Base-by-base conservation (phyloP, 2,797 vertebrate genomes). In the Sebastes minor region DNA sequence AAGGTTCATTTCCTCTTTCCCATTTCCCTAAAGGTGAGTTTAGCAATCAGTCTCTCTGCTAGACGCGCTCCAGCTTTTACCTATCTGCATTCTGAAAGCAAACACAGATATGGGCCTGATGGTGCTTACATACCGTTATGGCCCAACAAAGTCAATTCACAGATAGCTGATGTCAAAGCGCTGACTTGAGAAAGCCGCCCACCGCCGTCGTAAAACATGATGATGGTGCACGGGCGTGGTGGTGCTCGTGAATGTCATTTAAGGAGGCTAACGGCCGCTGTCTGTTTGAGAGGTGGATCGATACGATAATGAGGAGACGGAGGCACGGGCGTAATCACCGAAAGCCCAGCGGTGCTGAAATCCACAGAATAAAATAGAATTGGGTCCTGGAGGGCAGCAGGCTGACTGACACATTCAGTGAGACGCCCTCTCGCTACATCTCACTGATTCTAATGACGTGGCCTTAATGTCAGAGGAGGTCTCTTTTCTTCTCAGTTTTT, bases 281-380 rank as follows among this genome's bases (percentile, higher is more conserved):
- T 87, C 91, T 85, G 74, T 80, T 74, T 81, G 85, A 88, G 74
- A 88, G 75, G 78, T 55, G n/a, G 86, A 93, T 94, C 92, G 52
- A 95, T 94, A 67, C 35, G 2, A 77, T 87, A 86, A 93, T 87
- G 83, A 92, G 86, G 64, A 93, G 86, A 89, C 23, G 1, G 79
- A 83, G 81, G 80, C 89, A 79, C 66, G 38, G 72, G 30, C 61
- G 67, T 83, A 89, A 92, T 89, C 86, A 90, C 71, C 2, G 4
- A 83, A 86, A 84, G 84, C 84, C 87, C 85, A 76, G 68, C 2
- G 18, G 80, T 91, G 90, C 90, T 92, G 86, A 91, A 91, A 88
- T 71, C 74, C 78, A 88, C 88, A 91, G 71, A 88, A 88, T 78
- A 14, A 86, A 89, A 85, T 20, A 84, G 80, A 85, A 60, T 18